Conservation (phyloP, 2,888 invertebrate species). For the Physocephala rufipes region DNA sequence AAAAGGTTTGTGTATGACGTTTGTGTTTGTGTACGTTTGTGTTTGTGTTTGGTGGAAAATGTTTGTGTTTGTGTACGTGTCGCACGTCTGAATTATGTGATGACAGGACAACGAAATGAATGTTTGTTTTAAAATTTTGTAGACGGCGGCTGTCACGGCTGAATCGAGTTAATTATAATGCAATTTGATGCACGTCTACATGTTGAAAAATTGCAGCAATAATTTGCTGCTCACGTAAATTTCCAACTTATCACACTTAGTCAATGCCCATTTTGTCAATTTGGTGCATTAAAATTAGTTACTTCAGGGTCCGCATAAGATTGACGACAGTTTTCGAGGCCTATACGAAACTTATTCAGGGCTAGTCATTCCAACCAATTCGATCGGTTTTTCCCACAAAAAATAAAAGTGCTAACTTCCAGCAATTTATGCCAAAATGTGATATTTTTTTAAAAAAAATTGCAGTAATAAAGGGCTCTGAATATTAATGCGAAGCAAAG, state of each 20-base stretch:
- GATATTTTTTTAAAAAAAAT: not conserved
- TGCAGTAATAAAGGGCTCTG: slow-evolving; percentile 9
- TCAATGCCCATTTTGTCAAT: too few species aligned
- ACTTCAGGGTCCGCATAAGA: not conserved
- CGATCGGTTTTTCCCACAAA: slow-evolving; percentile 8
- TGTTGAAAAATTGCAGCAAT: not conserved
- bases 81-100: too few species aligned
- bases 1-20: too few species aligned
- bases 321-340: slow-evolving; percentile 19
- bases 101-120: not conserved
- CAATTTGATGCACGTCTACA: not conserved
- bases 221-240: not conserved
- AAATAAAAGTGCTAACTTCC: not conserved
- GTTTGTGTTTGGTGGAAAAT: too few species aligned
- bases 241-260: not conserved
- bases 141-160: not conserved
- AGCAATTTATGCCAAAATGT: slow-evolving; percentile 3
- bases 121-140: slow-evolving; percentile 1
- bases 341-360: not conserved
- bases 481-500: not conserved
- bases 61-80: too few species aligned
- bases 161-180: not conserved
- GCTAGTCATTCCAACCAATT: not conserved
- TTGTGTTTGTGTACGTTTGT: too few species aligned
- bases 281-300: not conserved